Evolutionary conservation across 2,113 vertebrate species (phyloP), one percentile per base, ranked within the genome.

Genomic region (Picathartes gymnocephalus): DNA sequence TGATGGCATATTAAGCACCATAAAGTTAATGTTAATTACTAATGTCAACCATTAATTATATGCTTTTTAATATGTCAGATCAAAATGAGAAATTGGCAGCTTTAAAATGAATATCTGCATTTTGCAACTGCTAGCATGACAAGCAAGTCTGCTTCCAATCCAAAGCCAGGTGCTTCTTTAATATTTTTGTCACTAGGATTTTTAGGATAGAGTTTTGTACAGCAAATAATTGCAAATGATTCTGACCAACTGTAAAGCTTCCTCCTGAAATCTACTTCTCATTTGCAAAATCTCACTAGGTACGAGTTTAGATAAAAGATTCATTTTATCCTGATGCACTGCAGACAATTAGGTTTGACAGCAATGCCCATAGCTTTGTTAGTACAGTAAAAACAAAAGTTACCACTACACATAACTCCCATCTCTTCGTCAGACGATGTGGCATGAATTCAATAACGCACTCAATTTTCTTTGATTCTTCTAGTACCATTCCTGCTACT

Each of bases 11-110:
- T 98, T 97, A 98, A 98, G 97, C 95, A 98, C 97, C 97, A 97
- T 96, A 98, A 98, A 98, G 97, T 98, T 98, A 98, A 98, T 97
- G 97, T 98, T 98, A 98, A 98, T 98, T 98, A 98, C 96, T 98
- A 97, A 98, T 98, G 98, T 97, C 98, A 98, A 95, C 97, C 97
- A 98, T 98, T 98, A 98, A 98, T 98, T 98, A 98, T 92, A 97
- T 97, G 98, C 97, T 97, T 98, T 97, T 98, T 97, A 98, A 97
- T 98, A 97, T 93, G 96, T 97, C 97, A 97, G 95, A 96, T 96
- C 90, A 92, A 98, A 98, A 98, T 97, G 97, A 97, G 95, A 95
- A 98, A 97, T 71, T 97, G 94, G 97, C 95, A 97, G 96, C 74
- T 96, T 95, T 96, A 96, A 95, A 97, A 97, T 42, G 92, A 97